A percentile compares a stretch with the other conserved stretches of the same genome.
Conservation (phyloP, 2,113 vertebrate species). For the Dasypus novemcinctus region DNA sequence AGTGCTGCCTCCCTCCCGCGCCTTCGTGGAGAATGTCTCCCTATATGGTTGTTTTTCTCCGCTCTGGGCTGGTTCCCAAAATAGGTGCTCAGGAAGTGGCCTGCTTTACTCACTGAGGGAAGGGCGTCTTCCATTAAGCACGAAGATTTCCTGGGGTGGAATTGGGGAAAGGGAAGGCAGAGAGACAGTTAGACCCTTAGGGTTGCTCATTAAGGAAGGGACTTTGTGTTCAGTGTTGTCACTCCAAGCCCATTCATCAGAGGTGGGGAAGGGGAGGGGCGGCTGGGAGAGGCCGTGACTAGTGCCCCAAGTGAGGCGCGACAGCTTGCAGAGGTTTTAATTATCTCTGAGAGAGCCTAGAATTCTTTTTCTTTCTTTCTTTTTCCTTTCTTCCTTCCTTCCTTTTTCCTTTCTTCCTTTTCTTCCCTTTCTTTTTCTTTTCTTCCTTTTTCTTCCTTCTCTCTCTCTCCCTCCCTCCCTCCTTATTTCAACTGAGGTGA, state of each 20-base stretch:
- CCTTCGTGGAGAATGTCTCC: neutral
- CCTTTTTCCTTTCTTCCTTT: too few relatives aligned
- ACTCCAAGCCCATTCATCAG: neutral
- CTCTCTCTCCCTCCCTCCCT: too few relatives aligned
- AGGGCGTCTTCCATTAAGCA: slow-evolving; percentile 46
- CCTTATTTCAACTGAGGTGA: neutral
- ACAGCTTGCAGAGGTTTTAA: neutral
- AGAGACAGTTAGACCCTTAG: neutral
- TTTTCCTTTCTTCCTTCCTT: too few relatives aligned
- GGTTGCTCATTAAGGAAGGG: neutral
- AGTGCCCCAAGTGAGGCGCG: neutral
- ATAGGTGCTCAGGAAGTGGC: slow-evolving; percentile 51
- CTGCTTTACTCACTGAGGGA: slow-evolving; percentile 37
- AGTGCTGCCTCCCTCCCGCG: accelerated
- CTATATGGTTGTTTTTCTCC: neutral
- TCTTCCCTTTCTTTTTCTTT: too few relatives aligned
- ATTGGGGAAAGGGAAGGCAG: neutral
- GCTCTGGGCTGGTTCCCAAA: slow-evolving; percentile 17
- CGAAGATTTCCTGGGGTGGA: neutral
- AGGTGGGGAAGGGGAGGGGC: neutral
- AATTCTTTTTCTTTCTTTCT: neutral
- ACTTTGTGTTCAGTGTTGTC: neutral
- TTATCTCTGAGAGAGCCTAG: neutral
- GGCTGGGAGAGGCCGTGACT: accelerated
- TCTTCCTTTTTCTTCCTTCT: too few relatives aligned